Evolutionary conservation across 1,140 invertebrate genomes (phyloP).

Genomic region (Gryllus bimaculatus): DNA sequence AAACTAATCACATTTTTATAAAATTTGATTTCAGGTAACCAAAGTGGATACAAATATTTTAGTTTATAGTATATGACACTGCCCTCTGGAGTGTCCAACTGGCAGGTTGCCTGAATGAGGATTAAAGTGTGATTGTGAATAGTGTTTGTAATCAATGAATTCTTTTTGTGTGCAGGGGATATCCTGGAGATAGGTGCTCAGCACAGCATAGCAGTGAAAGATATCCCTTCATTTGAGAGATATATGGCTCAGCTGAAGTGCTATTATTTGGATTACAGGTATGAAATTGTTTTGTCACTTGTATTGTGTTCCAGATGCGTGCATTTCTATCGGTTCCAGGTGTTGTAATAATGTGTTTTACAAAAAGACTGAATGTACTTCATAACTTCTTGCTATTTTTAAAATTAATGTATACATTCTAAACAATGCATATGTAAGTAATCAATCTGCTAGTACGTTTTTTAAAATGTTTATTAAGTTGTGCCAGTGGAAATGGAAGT

Average conservation of each 20-base stretch:
- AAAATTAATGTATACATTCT: too few relatives aligned
- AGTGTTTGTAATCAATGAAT: not conserved
- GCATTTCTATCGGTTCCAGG: too few relatives aligned
- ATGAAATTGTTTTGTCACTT: not conserved
- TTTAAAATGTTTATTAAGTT: too few relatives aligned
- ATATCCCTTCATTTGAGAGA: conserved; percentile 90
- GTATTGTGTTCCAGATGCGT: too few relatives aligned
- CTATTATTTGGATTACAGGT: conserved; percentile 96
- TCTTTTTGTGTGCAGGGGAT: conserved; percentile 49
- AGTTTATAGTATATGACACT: not conserved
- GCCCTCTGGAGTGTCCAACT: not conserved
- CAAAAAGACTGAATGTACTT: too few relatives aligned
- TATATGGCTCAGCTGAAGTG: conserved; percentile 95
- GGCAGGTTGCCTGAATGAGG: not conserved
- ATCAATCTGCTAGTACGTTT: too few relatives aligned
- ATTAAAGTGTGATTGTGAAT: too few relatives aligned
- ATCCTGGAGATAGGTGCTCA: conserved; percentile 93
- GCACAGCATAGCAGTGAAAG: conserved; percentile 83
- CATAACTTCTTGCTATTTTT: too few relatives aligned
- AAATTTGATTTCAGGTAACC: not conserved
- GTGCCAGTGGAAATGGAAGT: too few relatives aligned
- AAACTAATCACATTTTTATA: too few relatives aligned
- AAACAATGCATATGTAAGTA: too few relatives aligned
- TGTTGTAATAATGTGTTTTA: too few relatives aligned
- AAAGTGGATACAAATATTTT: not conserved